phyloP scores from a whole-genome alignment of 2,797 vertebrate genomes.

The Gambelia wislizenii region DNA sequence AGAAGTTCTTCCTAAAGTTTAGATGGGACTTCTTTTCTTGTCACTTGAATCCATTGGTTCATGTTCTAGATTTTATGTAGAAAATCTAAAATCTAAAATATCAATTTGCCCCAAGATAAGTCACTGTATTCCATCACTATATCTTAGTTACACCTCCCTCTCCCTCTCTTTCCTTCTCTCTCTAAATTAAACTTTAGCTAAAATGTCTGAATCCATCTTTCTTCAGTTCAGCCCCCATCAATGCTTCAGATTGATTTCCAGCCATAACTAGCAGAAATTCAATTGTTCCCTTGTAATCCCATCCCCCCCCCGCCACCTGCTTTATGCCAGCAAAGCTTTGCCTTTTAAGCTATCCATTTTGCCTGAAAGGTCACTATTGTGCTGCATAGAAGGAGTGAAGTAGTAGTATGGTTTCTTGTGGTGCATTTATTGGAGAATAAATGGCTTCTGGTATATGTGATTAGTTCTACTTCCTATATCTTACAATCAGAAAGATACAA shows the following conservation, averaged over 20 bases:
- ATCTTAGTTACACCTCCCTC: not conserved
- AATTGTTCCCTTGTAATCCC: slow-evolving; percentile 33
- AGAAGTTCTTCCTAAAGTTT: no score
- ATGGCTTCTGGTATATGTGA: slow-evolving; percentile 14
- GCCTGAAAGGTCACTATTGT: slow-evolving; percentile 47
- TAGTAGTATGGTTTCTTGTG: slow-evolving; percentile 31
- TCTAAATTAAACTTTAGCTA: slow-evolving; percentile 24
- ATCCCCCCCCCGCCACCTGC: no score
- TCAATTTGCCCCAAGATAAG: not conserved
- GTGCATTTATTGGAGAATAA: slow-evolving; percentile 31
- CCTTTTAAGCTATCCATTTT: slow-evolving; percentile 23
- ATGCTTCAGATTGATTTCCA: slow-evolving; percentile 29
- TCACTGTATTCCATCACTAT: not conserved
- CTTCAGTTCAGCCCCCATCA: not conserved
- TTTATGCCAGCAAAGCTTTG: slow-evolving; percentile 10
- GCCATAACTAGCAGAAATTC: slow-evolving; percentile 31
- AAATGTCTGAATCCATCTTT: not conserved
- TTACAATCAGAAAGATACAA: not conserved
- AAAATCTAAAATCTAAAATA: slow-evolving; percentile 7
- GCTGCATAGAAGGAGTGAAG: slow-evolving; percentile 35
- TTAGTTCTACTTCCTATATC: slow-evolving; percentile 42
- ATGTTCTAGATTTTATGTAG: no score
- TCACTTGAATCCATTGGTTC: no score
- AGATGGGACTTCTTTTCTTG: no score
- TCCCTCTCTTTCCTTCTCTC: not conserved